phyloP scores from a whole-genome alignment of 2,888 invertebrate genomes.

The Tineola bisselliella region DNA sequence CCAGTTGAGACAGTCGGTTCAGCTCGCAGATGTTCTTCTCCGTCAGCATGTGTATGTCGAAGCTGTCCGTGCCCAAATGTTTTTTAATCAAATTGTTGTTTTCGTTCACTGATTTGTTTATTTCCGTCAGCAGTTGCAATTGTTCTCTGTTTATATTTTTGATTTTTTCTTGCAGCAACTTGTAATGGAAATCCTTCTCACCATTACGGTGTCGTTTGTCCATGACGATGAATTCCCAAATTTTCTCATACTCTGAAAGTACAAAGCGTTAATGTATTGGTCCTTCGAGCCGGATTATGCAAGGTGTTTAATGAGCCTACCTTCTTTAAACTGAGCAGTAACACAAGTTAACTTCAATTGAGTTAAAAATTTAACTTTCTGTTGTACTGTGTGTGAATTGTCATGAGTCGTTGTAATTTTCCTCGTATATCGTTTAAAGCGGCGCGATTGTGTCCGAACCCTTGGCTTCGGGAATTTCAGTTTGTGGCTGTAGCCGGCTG shows the following conservation, averaged over 20 bases:
- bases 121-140: slow-evolving; percentile 49
- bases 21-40: slow-evolving; percentile 59
- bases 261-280: neutral
- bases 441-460: neutral
- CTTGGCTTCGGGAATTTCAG: slow-evolving; percentile 16
- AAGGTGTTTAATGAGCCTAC: slow-evolving; percentile 44
- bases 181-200: slow-evolving; percentile 30
- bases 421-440: neutral
- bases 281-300: no score
- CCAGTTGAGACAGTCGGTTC: slow-evolving; percentile 55
- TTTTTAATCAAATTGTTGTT: slow-evolving; percentile 58
- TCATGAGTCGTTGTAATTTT: slow-evolving; percentile 49
- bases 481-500: slow-evolving; percentile 40
- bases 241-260: slow-evolving; percentile 68
- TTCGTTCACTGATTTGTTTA: slow-evolving; percentile 50
- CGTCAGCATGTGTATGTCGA: slow-evolving; percentile 45
- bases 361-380: slow-evolving; percentile 69
- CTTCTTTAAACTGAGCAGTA: slow-evolving; percentile 64
- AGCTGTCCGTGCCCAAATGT: slow-evolving; percentile 30
- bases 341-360: slow-evolving; percentile 67
- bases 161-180: slow-evolving; percentile 18
- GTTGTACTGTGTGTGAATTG: slow-evolving; percentile 28
- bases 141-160: slow-evolving; percentile 36
- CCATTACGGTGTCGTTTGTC: slow-evolving; percentile 70
- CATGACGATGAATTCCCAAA: slow-evolving; percentile 72